Base-by-base conservation (phyloP, 2,888 invertebrate species). In the Melitaea athalia region DNA sequence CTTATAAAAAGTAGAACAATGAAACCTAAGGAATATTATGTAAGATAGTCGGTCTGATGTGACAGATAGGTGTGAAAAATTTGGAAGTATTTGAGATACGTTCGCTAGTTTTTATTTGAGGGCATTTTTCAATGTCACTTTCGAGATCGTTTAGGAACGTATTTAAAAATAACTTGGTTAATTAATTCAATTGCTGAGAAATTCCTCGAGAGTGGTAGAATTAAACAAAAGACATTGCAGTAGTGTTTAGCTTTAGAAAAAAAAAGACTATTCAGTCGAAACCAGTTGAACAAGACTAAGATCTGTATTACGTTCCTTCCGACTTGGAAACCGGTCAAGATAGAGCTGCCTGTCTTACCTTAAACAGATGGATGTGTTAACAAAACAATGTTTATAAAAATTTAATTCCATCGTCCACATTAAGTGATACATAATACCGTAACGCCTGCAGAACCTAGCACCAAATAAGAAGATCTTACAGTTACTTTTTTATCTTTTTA, bases 1-100 rank as follows among this genome's bases (percentile, higher is more conserved):
- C 65, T 57, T 12, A 64, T 77, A 91, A 92, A 92, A 92, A 91
- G 85, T 78, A 73, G 74, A 77, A 90, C 90, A 89, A 91, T 90
- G 86, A 86, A 80, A 75, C 78, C 76, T 66, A 81, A 82, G 85
- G 77, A 77, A 78, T 79, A 81, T 77, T 80, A 80, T 81, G 79
- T 77, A 76, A 78, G 77, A 77, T 75, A 12, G 59, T 33, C 49
- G 73, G 75, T 70, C 72, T 55, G 68, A 72, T 81, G 79, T 79
- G 81, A 78, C 70, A 73, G 74, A 72, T 80, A 82, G 86, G 87
- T 88, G 88, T 87, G 83, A 88, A 87, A 79, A 79, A 84, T 81
- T 77, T 75, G 64, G 68, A 69, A 45, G 63, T 31, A 67, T 74
- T 64, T 62, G 62, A 47, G 61, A 64, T 67, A 14, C 49, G 45